Evolutionary conservation across 2,888 invertebrate genomes (phyloP), one percentile per base, ranked within the genome.

Genomic region (Oconnorella tubifera): DNA sequence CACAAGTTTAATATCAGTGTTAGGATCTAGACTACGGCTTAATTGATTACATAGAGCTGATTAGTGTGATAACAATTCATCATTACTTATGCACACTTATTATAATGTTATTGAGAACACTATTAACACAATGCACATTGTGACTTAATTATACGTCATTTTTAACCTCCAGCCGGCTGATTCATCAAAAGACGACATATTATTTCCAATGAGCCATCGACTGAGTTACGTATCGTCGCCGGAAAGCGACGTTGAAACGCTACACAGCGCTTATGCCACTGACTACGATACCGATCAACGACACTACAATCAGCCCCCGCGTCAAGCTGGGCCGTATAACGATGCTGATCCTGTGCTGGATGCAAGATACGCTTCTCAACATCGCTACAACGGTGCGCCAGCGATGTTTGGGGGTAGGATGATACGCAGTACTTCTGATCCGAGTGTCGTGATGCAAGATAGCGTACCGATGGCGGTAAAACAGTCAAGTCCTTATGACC

Each of bases 101-200:
- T n/a, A n/a, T n/a, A n/a, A n/a, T n/a, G n/a, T n/a, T n/a, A n/a
- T n/a, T n/a, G n/a, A n/a, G n/a, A n/a, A n/a, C n/a, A n/a, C n/a
- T n/a, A n/a, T n/a, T n/a, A n/a, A n/a, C n/a, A n/a, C n/a, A n/a
- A n/a, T n/a, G n/a, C n/a, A n/a, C n/a, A n/a, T n/a, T n/a, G n/a
- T n/a, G n/a, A n/a, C n/a, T n/a, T n/a, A n/a, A n/a, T n/a, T n/a
- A n/a, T n/a, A n/a, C n/a, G n/a, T n/a, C n/a, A n/a, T n/a, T n/a
- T 50, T 23, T 2, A 33, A n/a, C 27, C 14, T 65, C 10, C 49
- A 19, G 27, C 65, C 95, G 94, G 93, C 95, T 82, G 92, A 96
- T 85, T 91, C 92, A 83, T 87, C 96, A 83, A 93, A 94, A 78
- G 97, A 98, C 85, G 96, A 98, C 87, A 95, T 96, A 88, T 89